These are phyloP conservation scores for Coendou prehensilis DNA, from an alignment of 2,797 vertebrate genomes.

Conservation along the genomic window DNA sequence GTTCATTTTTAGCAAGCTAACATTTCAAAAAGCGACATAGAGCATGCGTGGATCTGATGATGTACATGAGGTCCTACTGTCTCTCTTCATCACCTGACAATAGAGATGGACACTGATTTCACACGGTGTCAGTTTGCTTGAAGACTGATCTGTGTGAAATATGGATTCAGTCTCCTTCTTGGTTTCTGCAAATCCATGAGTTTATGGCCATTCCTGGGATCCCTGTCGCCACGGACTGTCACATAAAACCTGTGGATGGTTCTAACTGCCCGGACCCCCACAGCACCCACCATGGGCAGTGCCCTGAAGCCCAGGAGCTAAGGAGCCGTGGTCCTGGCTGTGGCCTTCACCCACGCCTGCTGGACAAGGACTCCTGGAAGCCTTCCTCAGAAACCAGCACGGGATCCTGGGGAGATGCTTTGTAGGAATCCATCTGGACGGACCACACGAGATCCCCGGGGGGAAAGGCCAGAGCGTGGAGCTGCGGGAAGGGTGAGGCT, in stretches of 20 bases:
- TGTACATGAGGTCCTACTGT: rapidly evolving
- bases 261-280: background rate
- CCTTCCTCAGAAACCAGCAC: background rate
- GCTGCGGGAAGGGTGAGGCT: background rate
- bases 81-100: background rate
- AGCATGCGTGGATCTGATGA: rapidly evolving
- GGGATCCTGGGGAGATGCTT: background rate
- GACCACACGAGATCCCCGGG: background rate
- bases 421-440: background rate
- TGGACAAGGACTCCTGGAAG: background rate
- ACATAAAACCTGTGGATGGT: background rate
- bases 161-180: background rate
- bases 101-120: rapidly evolving
- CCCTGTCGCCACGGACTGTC: rapidly evolving
- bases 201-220: background rate
- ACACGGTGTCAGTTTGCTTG: background rate
- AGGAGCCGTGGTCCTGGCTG: too few species aligned
- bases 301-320: background rate
- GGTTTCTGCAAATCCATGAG: background rate
- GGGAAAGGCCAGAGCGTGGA: background rate
- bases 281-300: rapidly evolving
- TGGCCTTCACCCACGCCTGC: background rate
- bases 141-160: background rate
- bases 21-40: background rate
- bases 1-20: background rate